phyloP scores from a whole-genome alignment of 2,888 invertebrate genomes.

The Pseudolycoriella hygida region DNA sequence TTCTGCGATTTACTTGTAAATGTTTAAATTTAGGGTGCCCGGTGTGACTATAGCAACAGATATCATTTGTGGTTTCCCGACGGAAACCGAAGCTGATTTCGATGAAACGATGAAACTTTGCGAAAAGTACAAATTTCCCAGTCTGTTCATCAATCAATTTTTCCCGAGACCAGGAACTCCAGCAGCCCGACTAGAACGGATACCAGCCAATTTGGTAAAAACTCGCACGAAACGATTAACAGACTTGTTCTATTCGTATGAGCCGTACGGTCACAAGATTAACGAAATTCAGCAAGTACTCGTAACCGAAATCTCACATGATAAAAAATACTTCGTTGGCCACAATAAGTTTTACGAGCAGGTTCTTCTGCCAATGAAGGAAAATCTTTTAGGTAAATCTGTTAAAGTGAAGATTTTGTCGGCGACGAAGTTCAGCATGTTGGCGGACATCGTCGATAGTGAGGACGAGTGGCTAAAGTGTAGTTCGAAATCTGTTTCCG shows the following conservation, averaged over 20 bases:
- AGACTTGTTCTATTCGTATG: constrained; percentile 77
- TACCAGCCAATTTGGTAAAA: constrained; percentile 78
- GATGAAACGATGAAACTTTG: constrained; percentile 73
- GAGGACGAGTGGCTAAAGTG: constrained; percentile 35
- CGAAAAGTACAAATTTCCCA: constrained; percentile 72
- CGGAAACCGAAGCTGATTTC: constrained; percentile 83
- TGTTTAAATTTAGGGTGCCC: constrained; percentile 42
- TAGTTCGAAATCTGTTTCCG: constrained; percentile 6
- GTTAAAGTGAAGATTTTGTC: constrained; percentile 55
- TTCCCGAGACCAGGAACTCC: constrained; percentile 93
- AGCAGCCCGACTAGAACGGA: constrained; percentile 72
- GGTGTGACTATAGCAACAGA: constrained; percentile 92
- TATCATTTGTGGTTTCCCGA: constrained; percentile 96
- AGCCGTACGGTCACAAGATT: constrained; percentile 54
- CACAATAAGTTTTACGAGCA: constrained; percentile 95
- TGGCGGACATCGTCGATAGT: constrained; percentile 42
- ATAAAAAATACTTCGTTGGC: constrained; percentile 75
- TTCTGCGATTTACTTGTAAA: too few species aligned
- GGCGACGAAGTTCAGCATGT: constrained; percentile 62
- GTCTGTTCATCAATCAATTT: constrained; percentile 95
- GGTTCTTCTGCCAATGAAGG: constrained; percentile 63
- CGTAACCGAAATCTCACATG: constrained; percentile 86
- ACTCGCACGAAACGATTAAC: constrained; percentile 73
- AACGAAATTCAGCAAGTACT: constrained; percentile 50
- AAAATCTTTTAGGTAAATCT: constrained; percentile 64